These are phyloP conservation scores for Melanotaenia duboulayi DNA, from an alignment of 2,113 vertebrate species.

Conservation along the genomic window DNA sequence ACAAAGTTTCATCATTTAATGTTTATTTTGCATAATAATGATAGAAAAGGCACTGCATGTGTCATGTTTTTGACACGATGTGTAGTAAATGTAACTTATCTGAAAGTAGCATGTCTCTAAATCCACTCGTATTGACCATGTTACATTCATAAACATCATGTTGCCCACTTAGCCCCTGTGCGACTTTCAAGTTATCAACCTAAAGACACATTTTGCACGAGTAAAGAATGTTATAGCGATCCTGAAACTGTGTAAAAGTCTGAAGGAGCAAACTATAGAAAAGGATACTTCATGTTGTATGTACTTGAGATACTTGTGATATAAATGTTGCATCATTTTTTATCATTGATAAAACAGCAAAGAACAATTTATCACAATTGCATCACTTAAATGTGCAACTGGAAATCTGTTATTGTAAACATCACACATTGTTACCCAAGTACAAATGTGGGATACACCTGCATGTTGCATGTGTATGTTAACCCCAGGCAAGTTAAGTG, in stretches of 20 bases:
- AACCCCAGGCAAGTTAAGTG: slow-evolving; percentile 33
- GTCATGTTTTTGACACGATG: neutral
- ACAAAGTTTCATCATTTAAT: too few species aligned
- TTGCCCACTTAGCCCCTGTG: too few species aligned
- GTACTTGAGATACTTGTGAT: neutral
- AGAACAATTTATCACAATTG: neutral
- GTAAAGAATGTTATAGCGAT: neutral
- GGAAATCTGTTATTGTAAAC: neutral
- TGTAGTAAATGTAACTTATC: slow-evolving; percentile 1
- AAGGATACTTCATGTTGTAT: neutral
- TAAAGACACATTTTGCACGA: neutral
- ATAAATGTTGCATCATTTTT: too few species aligned
- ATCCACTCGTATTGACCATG: neutral
- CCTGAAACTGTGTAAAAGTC: neutral
- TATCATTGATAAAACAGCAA: slow-evolving; percentile 1
- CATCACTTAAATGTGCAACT: neutral
- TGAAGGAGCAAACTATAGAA: too few species aligned
- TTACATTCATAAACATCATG: too few species aligned
- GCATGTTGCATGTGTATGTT: neutral
- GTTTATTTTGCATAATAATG: neutral
- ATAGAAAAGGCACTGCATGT: fast-evolving
- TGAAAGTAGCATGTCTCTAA: neutral
- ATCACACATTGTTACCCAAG: neutral
- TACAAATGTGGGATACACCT: slow-evolving; percentile 15
- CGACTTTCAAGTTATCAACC: neutral